A percentile compares a stretch with the other conserved stretches of the same genome.
Conservation (phyloP, 1,140 invertebrate genomes). For the Macrocentrus cingulum region DNA sequence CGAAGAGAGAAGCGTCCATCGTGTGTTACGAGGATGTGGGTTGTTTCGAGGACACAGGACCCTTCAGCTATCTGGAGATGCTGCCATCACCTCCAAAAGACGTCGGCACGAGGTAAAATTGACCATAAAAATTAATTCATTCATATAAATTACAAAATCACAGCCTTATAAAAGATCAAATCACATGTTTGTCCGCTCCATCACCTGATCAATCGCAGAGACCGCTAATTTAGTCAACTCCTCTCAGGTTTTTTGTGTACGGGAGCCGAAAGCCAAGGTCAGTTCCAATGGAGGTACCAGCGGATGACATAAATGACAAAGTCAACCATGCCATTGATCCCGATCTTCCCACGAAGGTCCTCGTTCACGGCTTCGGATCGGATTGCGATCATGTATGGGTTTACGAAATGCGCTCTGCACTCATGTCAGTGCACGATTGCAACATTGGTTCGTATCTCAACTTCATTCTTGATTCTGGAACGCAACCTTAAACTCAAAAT, state of each 20-base stretch:
- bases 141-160: too few relatives aligned
- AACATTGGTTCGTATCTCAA: conserved; percentile 48
- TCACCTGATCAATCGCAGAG: too few relatives aligned
- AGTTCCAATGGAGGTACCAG: conserved; percentile 53
- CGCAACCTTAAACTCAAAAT: neutral
- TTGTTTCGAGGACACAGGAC: conserved; percentile 89
- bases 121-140: too few relatives aligned
- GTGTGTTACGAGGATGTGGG: conserved; percentile 92
- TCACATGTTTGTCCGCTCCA: too few relatives aligned
- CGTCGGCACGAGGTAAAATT: conserved; percentile 76
- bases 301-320: conserved; percentile 52
- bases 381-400: conserved; percentile 90
- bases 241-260: conserved; percentile 52
- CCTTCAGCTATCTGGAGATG: conserved; percentile 89
- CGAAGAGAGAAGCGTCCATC: conserved; percentile 68
- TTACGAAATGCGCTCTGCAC: conserved; percentile 85
- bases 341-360: conserved; percentile 77
- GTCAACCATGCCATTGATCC: conserved; percentile 56
- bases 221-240: neutral
- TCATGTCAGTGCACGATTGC: conserved; percentile 73
- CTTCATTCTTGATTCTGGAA: too few relatives aligned
- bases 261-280: conserved; percentile 54
- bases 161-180: too few relatives aligned
- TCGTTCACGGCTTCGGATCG: conserved; percentile 93
- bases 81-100: conserved; percentile 85